These are phyloP conservation scores for Acronicta alni DNA, from an alignment of 2,888 invertebrate genomes.

Conservation along the genomic window DNA sequence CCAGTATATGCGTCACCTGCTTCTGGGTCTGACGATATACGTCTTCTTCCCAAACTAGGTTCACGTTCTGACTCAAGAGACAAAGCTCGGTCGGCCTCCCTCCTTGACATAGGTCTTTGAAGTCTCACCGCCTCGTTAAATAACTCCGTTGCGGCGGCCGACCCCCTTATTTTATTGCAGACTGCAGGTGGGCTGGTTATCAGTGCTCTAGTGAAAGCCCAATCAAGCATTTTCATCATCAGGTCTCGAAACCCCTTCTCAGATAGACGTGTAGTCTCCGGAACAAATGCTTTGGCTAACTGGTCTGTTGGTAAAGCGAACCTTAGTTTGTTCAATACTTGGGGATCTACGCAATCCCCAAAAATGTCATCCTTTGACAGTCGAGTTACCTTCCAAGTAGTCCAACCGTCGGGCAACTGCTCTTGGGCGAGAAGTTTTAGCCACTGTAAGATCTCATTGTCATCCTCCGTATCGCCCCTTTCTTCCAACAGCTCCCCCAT, in stretches of 20 bases:
- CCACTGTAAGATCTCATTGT: constrained; percentile 9
- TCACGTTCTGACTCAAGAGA: constrained; percentile 2
- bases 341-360: constrained; percentile 16
- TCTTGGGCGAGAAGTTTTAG: constrained; percentile 18
- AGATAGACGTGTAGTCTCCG: constrained; percentile 27
- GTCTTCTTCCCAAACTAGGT: not conserved
- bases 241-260: constrained; percentile 29
- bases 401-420: constrained; percentile 25
- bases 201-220: constrained; percentile 28
- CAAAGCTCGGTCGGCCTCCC: constrained; percentile 28
- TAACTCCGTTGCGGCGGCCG: constrained; percentile 30
- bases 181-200: constrained; percentile 33
- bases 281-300: constrained; percentile 24
- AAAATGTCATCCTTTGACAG: constrained; percentile 26
- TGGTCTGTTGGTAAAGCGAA: constrained; percentile 37
- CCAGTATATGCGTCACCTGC: constrained; percentile 4
- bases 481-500: constrained; percentile 16
- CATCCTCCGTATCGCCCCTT: not conserved
- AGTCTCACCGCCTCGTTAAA: constrained; percentile 22
- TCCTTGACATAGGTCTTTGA: constrained; percentile 17
- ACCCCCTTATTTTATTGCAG: constrained; percentile 29
- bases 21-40: constrained; percentile 8
- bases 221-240: constrained; percentile 18
- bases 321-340: constrained; percentile 28
- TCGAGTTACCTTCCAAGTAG: constrained; percentile 18